Evolutionary conservation across 2,888 invertebrate species (phyloP), one percentile per base, ranked within the genome.

Genomic region (Tetropium fuscum): DNA sequence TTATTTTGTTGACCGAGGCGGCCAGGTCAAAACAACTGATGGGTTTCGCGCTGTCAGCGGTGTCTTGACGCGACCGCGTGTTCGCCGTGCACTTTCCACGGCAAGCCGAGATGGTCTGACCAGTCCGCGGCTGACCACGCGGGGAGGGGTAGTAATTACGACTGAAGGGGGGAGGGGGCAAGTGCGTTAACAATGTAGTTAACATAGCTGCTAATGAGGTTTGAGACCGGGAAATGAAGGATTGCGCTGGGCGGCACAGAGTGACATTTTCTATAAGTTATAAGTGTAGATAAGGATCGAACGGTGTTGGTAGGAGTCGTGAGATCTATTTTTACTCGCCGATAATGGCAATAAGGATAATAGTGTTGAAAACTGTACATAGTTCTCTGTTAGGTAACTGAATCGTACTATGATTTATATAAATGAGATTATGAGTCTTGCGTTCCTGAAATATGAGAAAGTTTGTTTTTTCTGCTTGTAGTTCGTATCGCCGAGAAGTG

Each of bases 51-150:
- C 54, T 69, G 69, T 63, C 66, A 60, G 57, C 68, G 68, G 60
- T 69, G 68, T 70, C 71, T 69, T 70, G 67, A 67, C 70, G 71
- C 68, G 67, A 63, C 66, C 72, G 73, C 72, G 69, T 68, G 71
- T 63, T 60, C 55, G 64, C 56, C 74, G 78, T 78, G 76, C 77
- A 78, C 76, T 80, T 78, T 79, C 79, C 78, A 78, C 80, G 78
- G 78, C 78, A 73, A 76, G 75, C 78, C 76, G 80, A 78, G 81
- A 80, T 80, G 77, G 74, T 81, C 80, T 80, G 81, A 77, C 79
- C 80, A 76, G 74, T 76, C 75, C 74, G 74, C 75, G 74, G 75
- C 83, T 84, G 84, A 79, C 84, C 83, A 84, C 82, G 83, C 80
- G 74, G 74, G 71, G 75, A 53, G 58, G 63, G 55, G 43, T 41